Base-by-base conservation (phyloP, 2,113 vertebrate species). In the Rhegmatorhina hoffmannsi region DNA sequence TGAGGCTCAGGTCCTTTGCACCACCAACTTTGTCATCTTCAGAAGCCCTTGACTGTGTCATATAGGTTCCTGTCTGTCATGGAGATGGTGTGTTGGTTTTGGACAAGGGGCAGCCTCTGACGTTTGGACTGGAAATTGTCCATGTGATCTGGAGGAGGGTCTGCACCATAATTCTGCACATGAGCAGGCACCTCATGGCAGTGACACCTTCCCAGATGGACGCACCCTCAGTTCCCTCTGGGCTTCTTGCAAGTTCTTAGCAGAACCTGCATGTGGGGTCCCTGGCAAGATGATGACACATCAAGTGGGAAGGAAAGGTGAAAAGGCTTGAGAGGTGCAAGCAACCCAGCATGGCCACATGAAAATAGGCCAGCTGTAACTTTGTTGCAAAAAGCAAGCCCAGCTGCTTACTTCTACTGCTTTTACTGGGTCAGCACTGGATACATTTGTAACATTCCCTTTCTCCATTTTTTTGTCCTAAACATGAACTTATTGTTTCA, bases 161-260 rank as follows among this genome's bases (percentile, higher is more conserved):
- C 23, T 38, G 50, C 47, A 24, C 50, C 20, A 3, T 9, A 77
- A 38, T 34, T 46, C 52, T 82, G 31, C 15, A 17, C 8, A 1
- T 4, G 11, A 34, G 49, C 70, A 56, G 44, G 40, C 0, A 0
- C 16, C 17, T 64, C 3, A 0, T 6, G 67, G 69, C 68, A 36
- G 34, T 1, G 2, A 77, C 60, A 43, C 18, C 68, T 66, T 84
- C 38, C 38, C 33, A 4, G 1, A 10, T 2, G 14, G 46, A 44
- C 16, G 53, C 4, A 2, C 28, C 66, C 21, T 9, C 0, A 0
- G 58, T 3, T 82, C 17, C 89, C 21, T 31, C 40, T 3, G 7
- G 49, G 17, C 21, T 75, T 82, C 58, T 31, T 73, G 44, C 2
- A 82, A 20, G 47, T 18, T 82, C 23, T 81, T 23, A 63, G 34